These are phyloP conservation scores for Platycheirus rosarum DNA, from an alignment of 2,888 invertebrate genomes.

Conservation along the genomic window DNA sequence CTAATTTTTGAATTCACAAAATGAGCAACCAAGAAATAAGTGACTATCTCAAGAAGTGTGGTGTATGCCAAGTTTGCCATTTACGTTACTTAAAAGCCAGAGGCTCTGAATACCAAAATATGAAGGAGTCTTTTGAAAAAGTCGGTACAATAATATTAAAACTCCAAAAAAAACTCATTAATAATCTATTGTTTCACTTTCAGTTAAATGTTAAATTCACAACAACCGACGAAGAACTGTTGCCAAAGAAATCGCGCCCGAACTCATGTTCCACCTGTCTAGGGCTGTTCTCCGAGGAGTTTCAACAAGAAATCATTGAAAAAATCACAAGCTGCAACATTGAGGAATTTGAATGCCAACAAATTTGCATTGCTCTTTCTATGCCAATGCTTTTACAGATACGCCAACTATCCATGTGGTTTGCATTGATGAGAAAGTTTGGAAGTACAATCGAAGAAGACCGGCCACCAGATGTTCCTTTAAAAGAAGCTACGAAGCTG, in stretches of 20 bases:
- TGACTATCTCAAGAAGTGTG: constrained; percentile 83
- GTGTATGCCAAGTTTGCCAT: constrained; percentile 88
- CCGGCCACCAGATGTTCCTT: constrained; percentile 83
- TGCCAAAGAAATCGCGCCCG: constrained; percentile 83
- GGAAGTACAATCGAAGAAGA: constrained; percentile 82
- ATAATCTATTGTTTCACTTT: background rate
- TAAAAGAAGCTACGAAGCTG: constrained; percentile 93
- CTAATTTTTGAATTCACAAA: constrained; percentile 47
- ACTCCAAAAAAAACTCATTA: too few species aligned
- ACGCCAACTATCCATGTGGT: constrained; percentile 86
- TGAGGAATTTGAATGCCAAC: constrained; percentile 85
- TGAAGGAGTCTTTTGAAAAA: constrained; percentile 83
- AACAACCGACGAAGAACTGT: constrained; percentile 30
- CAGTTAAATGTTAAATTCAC: constrained; percentile 75
- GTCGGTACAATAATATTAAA: too few species aligned
- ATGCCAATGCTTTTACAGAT: constrained; percentile 87
- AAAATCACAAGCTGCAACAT: constrained; percentile 84
- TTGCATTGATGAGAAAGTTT: constrained; percentile 85
- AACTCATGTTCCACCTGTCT: constrained; percentile 88
- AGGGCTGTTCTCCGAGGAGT: constrained; percentile 86
- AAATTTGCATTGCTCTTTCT: constrained; percentile 88
- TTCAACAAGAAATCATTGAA: constrained; percentile 84
- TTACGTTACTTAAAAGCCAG: constrained; percentile 87
- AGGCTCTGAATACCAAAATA: constrained; percentile 84
- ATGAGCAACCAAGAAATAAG: constrained; percentile 84